Base-by-base conservation (phyloP, 2,113 vertebrate species). In the Carettochelys insculpta region DNA sequence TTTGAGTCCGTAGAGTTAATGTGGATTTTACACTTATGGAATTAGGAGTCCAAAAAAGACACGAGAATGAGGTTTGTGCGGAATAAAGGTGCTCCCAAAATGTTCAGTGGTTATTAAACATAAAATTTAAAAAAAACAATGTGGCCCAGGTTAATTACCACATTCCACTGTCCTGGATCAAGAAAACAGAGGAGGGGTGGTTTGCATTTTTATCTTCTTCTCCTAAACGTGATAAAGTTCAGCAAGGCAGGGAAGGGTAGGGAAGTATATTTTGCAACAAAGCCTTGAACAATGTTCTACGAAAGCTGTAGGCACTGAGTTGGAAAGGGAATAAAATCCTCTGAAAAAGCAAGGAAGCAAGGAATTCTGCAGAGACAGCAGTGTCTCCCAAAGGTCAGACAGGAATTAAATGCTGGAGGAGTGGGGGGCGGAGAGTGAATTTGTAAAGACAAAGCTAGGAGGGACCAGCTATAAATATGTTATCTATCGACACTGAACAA, bases 361-460 rank as follows among this genome's bases (percentile, higher is more conserved):
- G 90, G 90, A 96, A 96, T 97, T 95, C 81, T 95, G 92, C 94
- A 78, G 91, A 95, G 77, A 8, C 82, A 79, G 93, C 93, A 90
- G 19, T 52, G 54, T 51, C 43, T 93, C 93, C 85, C 79, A 14
- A 45, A 78, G 95, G 80, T 91, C 92, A 81, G 85, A 56, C 61
- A 71, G 85, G 89, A 95, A 92, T 61, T 29, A 85, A 20, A 68
- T 11, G 1, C 1, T 77, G 56, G 16, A 1, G 68, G 14, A 5
- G 43, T 11, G 45, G 20, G 47, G 20, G 43, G 1, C 16, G 24
- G 4, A 4, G 47, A 24, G 41, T 20, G 34, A 31, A 3, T 24
- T 27, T n/a, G 11, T 76, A 75, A 51, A 52, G 0, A 4, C n/a
- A 80, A 48, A 78, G 80, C 29, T n/a, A 14, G 82, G 58, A 24